A percentile compares a stretch with the other conserved stretches of the same genome.
phyloP scores from a whole-genome alignment of 2,113 vertebrate genomes.

The Microcebus lehilahytsara region DNA sequence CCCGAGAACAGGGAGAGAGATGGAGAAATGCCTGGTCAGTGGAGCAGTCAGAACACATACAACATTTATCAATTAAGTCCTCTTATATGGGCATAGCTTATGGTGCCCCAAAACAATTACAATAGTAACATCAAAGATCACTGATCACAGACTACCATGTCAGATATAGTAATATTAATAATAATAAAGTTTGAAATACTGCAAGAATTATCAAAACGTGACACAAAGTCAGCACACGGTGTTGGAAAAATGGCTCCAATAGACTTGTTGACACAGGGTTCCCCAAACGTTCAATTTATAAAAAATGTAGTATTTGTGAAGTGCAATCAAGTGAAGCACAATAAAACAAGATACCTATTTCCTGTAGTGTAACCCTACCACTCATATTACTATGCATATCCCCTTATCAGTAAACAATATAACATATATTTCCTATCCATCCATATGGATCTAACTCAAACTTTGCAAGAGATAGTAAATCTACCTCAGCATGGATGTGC shows the following conservation, averaged over 20 bases:
- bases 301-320: background rate
- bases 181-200: background rate
- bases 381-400: no score
- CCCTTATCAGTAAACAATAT: fast-evolving
- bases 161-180: background rate
- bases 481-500: fast-evolving
- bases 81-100: background rate
- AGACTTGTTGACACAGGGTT: background rate
- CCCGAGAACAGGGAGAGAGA: background rate
- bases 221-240: background rate
- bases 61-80: background rate
- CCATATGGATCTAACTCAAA: background rate
- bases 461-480: background rate
- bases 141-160: background rate
- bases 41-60: background rate
- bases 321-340: background rate
- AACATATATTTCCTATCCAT: background rate
- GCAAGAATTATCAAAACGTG: background rate
- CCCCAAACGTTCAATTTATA: background rate
- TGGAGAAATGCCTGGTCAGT: background rate
- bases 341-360: background rate
- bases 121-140: background rate
- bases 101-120: background rate
- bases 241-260: background rate
- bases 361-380: no score